Conservation (phyloP, 1,140 invertebrate species). For the Ephestia elutella region DNA sequence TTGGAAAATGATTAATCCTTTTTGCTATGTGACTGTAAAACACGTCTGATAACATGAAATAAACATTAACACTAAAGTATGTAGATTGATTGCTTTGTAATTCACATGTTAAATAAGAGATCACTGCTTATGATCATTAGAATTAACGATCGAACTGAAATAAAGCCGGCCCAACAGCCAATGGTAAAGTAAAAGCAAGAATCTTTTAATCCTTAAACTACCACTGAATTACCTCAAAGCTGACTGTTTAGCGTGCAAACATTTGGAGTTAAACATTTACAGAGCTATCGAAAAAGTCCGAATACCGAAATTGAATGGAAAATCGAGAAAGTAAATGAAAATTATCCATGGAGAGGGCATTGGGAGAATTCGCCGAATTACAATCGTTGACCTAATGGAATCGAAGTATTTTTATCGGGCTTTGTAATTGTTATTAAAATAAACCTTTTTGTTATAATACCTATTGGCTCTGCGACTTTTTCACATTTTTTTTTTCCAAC, state of each 20-base stretch:
- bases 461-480: too few species aligned
- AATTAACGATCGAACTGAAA: too few species aligned
- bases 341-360: background rate
- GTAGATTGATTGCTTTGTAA: too few species aligned
- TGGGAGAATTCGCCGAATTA: background rate
- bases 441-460: background rate
- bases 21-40: too few species aligned
- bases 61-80: too few species aligned
- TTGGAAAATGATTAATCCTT: too few species aligned
- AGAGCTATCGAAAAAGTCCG: background rate
- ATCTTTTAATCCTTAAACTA: background rate
- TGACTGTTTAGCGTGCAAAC: background rate
- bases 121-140: too few species aligned
- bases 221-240: background rate
- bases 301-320: background rate
- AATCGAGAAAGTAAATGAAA: background rate
- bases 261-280: constrained; percentile 3
- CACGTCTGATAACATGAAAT: too few species aligned
- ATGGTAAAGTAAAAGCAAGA: background rate
- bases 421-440: constrained; percentile 2
- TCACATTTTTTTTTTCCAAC: too few species aligned
- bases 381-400: background rate
- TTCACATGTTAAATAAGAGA: too few species aligned
- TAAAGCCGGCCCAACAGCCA: too few species aligned
- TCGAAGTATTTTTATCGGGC: background rate